phyloP scores from a whole-genome alignment of 2,797 vertebrate species.

The Megaceryle alcyon region DNA sequence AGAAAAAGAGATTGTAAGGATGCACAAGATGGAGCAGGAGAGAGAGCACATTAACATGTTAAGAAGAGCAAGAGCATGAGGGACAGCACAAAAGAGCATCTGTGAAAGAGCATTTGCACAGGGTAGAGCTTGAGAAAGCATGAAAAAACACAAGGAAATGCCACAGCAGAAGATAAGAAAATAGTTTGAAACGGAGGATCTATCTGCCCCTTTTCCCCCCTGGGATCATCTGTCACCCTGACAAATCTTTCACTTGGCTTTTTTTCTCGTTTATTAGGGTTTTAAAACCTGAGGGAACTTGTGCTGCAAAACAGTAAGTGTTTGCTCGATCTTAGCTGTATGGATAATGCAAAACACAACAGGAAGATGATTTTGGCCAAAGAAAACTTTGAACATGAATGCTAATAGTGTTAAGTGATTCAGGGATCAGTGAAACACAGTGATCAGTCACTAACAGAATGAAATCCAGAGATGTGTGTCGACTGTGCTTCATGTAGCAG shows the following conservation, averaged over 20 bases:
- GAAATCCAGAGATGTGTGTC: background rate
- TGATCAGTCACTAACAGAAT: background rate
- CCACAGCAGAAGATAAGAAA: background rate
- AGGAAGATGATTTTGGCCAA: background rate
- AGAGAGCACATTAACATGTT: background rate
- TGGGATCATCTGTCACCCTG: background rate
- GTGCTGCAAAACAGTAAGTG: background rate
- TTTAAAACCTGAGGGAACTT: background rate
- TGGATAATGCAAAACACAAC: background rate
- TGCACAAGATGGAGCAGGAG: background rate
- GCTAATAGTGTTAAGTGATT: background rate
- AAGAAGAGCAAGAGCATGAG: background rate
- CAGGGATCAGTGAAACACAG: background rate
- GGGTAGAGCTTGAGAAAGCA: background rate
- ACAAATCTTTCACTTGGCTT: background rate
- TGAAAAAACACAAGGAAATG: background rate
- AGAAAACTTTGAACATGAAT: background rate
- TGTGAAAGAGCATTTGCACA: background rate
- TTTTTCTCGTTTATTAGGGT: background rate
- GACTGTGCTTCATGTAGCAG: background rate
- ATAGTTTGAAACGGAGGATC: background rate
- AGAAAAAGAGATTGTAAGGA: background rate
- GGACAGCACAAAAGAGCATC: rapidly evolving
- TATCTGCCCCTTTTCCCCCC: background rate
- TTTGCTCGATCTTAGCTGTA: background rate